phyloP scores from a whole-genome alignment of 2,797 vertebrate species.

The Cuniculus paca region DNA sequence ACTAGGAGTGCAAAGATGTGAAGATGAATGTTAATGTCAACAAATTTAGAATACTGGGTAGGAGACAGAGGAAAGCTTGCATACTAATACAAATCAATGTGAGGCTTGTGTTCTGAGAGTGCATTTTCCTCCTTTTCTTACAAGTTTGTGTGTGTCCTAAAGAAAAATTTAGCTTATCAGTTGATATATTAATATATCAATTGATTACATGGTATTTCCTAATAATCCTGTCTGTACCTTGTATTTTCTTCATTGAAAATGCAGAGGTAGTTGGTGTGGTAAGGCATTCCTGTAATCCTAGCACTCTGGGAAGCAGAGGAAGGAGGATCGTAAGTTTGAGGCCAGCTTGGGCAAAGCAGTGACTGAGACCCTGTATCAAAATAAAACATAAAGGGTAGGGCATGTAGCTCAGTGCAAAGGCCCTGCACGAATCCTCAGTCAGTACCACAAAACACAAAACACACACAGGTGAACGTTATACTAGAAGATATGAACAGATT shows the following conservation, averaged over 20 bases:
- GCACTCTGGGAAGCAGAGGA: background rate
- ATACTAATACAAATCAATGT: background rate
- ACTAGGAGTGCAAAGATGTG: background rate
- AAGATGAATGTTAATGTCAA: constrained; percentile 4
- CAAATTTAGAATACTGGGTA: background rate
- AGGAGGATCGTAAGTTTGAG: background rate
- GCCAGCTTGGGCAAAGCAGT: background rate
- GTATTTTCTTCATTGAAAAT: constrained; percentile 35
- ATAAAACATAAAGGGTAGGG: background rate
- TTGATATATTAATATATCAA: background rate
- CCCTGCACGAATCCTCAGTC: background rate
- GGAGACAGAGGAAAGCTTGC: background rate
- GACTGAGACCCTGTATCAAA: background rate
- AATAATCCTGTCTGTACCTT: constrained; percentile 1
- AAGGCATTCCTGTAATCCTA: background rate
- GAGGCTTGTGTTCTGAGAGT: background rate
- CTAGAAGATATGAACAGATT: background rate
- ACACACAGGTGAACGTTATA: background rate
- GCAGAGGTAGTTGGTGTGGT: background rate
- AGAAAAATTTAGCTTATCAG: constrained; percentile 34
- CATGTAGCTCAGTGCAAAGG: background rate
- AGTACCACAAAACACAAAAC: background rate
- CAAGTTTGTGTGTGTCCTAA: background rate
- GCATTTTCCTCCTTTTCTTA: constrained; percentile 24
- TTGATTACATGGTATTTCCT: background rate